Conservation (phyloP, 2,113 vertebrate species). For the Solea solea region DNA sequence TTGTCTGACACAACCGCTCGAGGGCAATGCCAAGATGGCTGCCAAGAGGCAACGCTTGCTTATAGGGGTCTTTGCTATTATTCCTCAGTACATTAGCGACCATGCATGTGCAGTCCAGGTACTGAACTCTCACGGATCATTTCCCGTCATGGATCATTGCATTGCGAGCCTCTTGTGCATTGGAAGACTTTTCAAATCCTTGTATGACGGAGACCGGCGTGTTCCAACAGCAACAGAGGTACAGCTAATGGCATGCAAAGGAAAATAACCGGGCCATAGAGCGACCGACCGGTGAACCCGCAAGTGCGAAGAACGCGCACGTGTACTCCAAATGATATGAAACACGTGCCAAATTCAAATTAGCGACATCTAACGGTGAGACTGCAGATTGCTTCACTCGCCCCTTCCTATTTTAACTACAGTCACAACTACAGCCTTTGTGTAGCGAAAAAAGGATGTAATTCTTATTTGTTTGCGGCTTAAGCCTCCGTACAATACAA, state of each 20-base stretch:
- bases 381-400: too few relatives aligned
- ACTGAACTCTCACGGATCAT: neutral
- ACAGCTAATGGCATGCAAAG: neutral
- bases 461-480: too few relatives aligned
- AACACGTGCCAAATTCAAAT: neutral
- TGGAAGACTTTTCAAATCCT: neutral
- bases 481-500: too few relatives aligned
- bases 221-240: neutral
- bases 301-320: neutral
- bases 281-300: neutral
- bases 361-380: neutral
- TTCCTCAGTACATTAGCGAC: neutral
- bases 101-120: neutral
- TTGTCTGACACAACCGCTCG: neutral
- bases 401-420: too few relatives aligned
- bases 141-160: constrained; percentile 3
- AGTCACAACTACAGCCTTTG: too few relatives aligned
- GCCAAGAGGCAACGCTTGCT: neutral
- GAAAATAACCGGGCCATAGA: neutral
- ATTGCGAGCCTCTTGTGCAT: too few relatives aligned
- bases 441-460: too few relatives aligned
- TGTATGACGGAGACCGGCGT: neutral
- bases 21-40: neutral
- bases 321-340: neutral
- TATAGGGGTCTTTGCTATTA: neutral